Conservation (phyloP, 1,140 invertebrate genomes). For the Sarcophaga peregrina region DNA sequence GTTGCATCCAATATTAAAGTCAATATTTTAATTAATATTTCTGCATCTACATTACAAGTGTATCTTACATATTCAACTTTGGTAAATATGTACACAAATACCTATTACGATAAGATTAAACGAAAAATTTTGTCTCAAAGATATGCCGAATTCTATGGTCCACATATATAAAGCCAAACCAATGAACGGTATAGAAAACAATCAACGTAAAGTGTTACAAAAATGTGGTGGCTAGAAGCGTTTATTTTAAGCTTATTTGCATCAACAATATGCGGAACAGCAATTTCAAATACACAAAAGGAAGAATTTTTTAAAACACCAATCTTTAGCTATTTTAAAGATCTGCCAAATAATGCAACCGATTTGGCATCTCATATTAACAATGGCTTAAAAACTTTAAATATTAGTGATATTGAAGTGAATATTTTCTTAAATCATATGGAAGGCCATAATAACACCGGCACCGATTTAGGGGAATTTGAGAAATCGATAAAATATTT, state of each 20-base stretch:
- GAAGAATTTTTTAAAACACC: background rate
- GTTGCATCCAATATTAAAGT: too few relatives aligned
- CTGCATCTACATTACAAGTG: too few relatives aligned
- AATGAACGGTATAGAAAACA: too few relatives aligned
- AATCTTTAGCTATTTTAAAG: background rate
- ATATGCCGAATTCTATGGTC: too few relatives aligned
- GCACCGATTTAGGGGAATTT: background rate
- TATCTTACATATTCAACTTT: too few relatives aligned
- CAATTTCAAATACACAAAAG: background rate
- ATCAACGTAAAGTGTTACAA: too few relatives aligned
- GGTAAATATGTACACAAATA: too few relatives aligned
- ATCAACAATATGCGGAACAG: background rate
- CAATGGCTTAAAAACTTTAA: background rate
- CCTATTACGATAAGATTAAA: too few relatives aligned
- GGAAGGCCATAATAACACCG: background rate
- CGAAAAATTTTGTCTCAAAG: too few relatives aligned
- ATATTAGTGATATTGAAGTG: slow-evolving; percentile 23
- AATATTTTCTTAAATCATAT: slow-evolving; percentile 24
- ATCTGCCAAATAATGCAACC: background rate
- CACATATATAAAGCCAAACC: too few relatives aligned
- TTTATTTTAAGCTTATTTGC: background rate
- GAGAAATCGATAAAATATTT: background rate
- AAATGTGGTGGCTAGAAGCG: background rate
- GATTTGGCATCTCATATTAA: background rate
- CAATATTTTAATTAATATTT: too few relatives aligned